A percentile compares a stretch with the other conserved stretches of the same genome.
Conservation (phyloP, 2,888 invertebrate genomes). For the Petrolisthes cinctipes region DNA sequence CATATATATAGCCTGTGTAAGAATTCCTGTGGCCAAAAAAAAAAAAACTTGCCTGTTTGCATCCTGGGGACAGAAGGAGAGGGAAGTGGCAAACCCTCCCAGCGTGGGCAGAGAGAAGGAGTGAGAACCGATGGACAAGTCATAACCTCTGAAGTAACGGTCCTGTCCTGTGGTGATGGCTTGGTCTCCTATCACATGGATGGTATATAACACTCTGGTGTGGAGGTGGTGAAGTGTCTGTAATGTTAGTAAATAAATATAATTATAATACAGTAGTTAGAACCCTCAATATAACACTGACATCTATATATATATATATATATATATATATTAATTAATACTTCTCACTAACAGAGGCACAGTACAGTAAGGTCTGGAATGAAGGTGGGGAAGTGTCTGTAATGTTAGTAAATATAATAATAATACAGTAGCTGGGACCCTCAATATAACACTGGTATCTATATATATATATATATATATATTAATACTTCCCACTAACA, state of each 20-base stretch:
- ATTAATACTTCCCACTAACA: constrained; percentile 25
- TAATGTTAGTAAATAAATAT: neutral
- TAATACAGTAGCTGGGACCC: neutral
- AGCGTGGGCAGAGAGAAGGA: constrained; percentile 53
- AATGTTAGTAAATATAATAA: neutral
- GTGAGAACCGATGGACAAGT: constrained; percentile 27
- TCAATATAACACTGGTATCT: too few species aligned
- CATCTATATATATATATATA: too few species aligned
- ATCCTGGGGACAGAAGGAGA: constrained; percentile 61
- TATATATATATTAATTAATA: too few species aligned
- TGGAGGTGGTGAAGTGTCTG: constrained; percentile 53
- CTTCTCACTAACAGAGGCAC: constrained; percentile 39
- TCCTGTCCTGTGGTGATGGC: constrained; percentile 54
- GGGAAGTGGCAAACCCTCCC: constrained; percentile 41
- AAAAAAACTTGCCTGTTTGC: constrained; percentile 39
- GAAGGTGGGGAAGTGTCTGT: constrained; percentile 49
- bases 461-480: too few species aligned
- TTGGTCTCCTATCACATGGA: constrained; percentile 43
- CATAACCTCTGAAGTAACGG: constrained; percentile 48
- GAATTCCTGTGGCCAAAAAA: too few species aligned
- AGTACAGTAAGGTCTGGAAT: constrained; percentile 55
- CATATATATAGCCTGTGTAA: too few species aligned
- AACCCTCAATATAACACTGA: too few species aligned
- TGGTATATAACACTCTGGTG: constrained; percentile 56
- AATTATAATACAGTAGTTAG: neutral